Conservation (phyloP, 1,140 invertebrate genomes). For the Parapsyche elsis region DNA sequence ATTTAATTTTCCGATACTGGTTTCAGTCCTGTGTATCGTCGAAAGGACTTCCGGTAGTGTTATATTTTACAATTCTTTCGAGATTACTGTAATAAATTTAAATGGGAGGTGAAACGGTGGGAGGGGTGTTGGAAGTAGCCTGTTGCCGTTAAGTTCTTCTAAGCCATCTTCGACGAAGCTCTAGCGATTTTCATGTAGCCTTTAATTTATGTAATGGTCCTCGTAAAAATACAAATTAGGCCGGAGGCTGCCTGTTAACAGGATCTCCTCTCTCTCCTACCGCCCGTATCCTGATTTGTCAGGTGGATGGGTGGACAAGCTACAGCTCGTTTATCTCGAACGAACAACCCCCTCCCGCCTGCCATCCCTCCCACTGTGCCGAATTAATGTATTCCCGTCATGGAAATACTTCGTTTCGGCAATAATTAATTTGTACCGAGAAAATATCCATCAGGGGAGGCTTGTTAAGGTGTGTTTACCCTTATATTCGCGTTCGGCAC, state of each 20-base stretch:
- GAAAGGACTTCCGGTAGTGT: too few relatives aligned
- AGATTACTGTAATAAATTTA: constrained; percentile 1
- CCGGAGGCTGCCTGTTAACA: not conserved
- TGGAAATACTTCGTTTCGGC: not conserved
- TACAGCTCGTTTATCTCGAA: not conserved
- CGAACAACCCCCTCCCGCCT: not conserved
- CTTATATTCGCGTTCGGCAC: not conserved
- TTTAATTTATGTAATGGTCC: constrained; percentile 29
- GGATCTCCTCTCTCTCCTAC: not conserved
- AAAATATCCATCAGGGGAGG: constrained; percentile 5
- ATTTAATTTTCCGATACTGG: too few relatives aligned
- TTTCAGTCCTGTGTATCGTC: too few relatives aligned
- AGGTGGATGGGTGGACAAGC: constrained; percentile 10
- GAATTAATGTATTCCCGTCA: constrained; percentile 28
- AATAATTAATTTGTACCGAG: constrained; percentile 25
- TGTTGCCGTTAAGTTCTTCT: not conserved
- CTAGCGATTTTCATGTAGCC: not conserved
- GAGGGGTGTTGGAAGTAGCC: not conserved
- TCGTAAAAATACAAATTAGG: constrained; percentile 41
- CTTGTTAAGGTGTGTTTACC: constrained; percentile 6
- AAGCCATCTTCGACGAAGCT: not conserved
- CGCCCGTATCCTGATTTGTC: constrained; percentile 3
- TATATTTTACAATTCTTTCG: not conserved
- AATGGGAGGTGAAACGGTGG: not conserved
- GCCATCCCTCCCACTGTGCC: not conserved